phyloP scores from a whole-genome alignment of 2,113 vertebrate species.

The Odontophorus gujanensis region DNA sequence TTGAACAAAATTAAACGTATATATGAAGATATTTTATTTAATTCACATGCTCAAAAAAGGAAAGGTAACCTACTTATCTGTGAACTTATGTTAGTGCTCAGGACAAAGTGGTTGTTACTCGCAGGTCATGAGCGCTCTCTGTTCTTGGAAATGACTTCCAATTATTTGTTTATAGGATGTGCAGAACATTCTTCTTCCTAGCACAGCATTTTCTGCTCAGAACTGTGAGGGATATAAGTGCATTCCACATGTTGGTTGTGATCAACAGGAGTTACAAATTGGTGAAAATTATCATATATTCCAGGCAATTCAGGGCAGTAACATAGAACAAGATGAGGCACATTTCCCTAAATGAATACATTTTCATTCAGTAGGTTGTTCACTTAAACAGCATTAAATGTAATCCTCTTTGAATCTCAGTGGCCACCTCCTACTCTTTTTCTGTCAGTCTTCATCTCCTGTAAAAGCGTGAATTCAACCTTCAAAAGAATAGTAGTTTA shows the following conservation, averaged over 20 bases:
- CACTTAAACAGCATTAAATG: conserved; percentile 72
- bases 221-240: conserved; percentile 15
- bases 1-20: background rate
- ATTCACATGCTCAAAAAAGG: background rate
- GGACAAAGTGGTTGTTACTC: background rate
- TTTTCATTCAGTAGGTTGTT: conserved; percentile 62
- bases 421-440: conserved; percentile 40
- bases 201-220: conserved; percentile 16
- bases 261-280: conserved; percentile 50
- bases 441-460: conserved; percentile 72
- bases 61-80: background rate
- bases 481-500: conserved; percentile 70
- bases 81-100: conserved; percentile 16
- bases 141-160: conserved; percentile 38
- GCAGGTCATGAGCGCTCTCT: conserved; percentile 8
- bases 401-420: conserved; percentile 69
- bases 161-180: conserved; percentile 20
- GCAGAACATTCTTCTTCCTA: conserved; percentile 39
- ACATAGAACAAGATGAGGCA: conserved; percentile 52
- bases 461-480: conserved; percentile 61
- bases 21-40: background rate
- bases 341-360: conserved; percentile 58
- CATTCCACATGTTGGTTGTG: conserved; percentile 40
- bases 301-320: conserved; percentile 55
- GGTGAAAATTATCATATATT: conserved; percentile 46